These are phyloP conservation scores for Argentina silus DNA, from an alignment of 2,797 vertebrate species.

Conservation along the genomic window DNA sequence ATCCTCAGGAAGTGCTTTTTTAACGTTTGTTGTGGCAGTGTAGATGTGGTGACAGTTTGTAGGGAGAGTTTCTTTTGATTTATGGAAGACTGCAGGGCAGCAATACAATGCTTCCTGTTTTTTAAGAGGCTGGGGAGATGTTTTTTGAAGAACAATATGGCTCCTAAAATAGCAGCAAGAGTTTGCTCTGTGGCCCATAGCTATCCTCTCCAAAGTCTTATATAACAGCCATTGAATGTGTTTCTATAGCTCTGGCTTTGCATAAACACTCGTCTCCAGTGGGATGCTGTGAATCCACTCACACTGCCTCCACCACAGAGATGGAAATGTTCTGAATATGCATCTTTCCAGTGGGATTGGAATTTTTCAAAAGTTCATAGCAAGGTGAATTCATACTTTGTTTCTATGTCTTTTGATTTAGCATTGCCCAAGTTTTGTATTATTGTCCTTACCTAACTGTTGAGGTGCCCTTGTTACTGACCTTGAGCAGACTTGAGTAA, in stretches of 20 bases:
- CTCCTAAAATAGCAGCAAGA: slow-evolving; percentile 54
- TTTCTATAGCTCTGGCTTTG: slow-evolving; percentile 59
- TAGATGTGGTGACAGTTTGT: not conserved
- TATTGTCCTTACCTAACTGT: not conserved
- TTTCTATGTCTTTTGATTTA: too few species aligned
- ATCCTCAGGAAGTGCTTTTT: not conserved
- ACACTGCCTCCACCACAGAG: slow-evolving; percentile 39
- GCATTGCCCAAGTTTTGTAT: too few species aligned
- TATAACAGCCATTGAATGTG: slow-evolving; percentile 54
- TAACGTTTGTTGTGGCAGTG: not conserved
- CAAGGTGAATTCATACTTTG: not conserved
- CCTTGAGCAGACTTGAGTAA: not conserved
- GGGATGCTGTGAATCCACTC: slow-evolving; percentile 54
- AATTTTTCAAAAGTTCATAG: slow-evolving; percentile 17
- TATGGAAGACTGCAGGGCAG: not conserved
- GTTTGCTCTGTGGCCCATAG: slow-evolving; percentile 47
- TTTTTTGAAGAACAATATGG: slow-evolving; percentile 37
- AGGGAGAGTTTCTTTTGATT: not conserved
- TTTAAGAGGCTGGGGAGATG: slow-evolving; percentile 14
- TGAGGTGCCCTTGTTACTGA: not conserved
- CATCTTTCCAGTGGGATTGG: slow-evolving; percentile 44
- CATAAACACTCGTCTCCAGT: slow-evolving; percentile 56
- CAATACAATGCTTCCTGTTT: slow-evolving; percentile 10
- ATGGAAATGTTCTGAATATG: slow-evolving; percentile 50
- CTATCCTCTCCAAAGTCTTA: slow-evolving; percentile 43